phyloP scores from a whole-genome alignment of 2,797 vertebrate genomes.

The Manis crassicaudata region DNA sequence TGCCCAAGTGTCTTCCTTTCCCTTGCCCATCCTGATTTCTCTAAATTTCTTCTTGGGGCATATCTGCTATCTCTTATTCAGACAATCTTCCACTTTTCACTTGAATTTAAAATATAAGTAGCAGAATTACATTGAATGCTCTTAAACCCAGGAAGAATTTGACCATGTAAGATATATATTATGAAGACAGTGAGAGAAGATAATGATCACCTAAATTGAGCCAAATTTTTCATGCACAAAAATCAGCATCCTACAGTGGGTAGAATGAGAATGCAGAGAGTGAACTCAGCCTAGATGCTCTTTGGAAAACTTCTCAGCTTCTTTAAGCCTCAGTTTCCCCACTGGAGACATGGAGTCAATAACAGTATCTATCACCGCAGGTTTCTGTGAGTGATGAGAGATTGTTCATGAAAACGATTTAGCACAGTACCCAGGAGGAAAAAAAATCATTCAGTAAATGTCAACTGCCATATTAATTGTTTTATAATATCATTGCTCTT shows the following conservation, averaged over 20 bases:
- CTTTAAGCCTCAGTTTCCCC: not conserved
- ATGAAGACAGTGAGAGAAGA: not conserved
- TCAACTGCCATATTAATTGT: accelerated
- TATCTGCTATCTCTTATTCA: not conserved
- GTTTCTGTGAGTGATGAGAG: not conserved
- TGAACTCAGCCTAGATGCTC: accelerated
- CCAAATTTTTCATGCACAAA: not conserved
- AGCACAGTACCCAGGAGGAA: not conserved
- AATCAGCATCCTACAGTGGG: accelerated
- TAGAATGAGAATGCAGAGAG: accelerated
- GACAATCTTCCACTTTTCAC: not conserved
- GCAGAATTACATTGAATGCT: not conserved
- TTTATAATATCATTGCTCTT: not conserved
- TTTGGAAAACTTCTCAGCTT: not conserved
- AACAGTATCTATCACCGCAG: not conserved
- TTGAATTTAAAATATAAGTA: not conserved
- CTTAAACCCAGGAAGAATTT: not conserved
- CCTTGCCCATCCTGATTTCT: not conserved
- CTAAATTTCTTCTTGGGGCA: not conserved
- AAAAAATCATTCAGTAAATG: not conserved
- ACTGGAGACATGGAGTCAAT: accelerated
- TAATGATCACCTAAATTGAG: not conserved
- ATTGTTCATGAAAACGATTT: accelerated
- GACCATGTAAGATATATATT: not conserved
- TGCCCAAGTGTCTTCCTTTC: not conserved